Evolutionary conservation across 2,888 invertebrate species (phyloP).

Genomic region (Gnatocerus cornutus): DNA sequence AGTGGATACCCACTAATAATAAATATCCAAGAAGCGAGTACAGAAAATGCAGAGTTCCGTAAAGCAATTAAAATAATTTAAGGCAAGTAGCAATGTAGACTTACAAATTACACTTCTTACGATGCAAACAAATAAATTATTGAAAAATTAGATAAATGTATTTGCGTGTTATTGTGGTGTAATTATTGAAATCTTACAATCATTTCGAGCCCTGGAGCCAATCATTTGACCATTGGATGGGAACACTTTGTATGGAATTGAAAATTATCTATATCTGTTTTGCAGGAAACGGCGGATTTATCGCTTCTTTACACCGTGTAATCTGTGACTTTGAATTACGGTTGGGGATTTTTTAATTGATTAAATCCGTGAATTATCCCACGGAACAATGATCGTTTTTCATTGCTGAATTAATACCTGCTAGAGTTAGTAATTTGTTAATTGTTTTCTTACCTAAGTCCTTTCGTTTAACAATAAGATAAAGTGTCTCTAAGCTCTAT

Average conservation of each 20-base stretch:
- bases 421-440: too few species aligned
- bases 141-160: constrained; percentile 60
- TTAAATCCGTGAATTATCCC: constrained; percentile 24
- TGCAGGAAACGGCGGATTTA: constrained; percentile 37
- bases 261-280: constrained; percentile 38
- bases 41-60: constrained; percentile 46
- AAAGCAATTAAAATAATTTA: constrained; percentile 55
- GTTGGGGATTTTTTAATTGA: constrained; percentile 32
- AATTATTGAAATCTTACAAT: constrained; percentile 46
- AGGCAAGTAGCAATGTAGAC: constrained; percentile 42
- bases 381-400: too few species aligned
- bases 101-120: constrained; percentile 49
- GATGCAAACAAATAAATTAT: constrained; percentile 60
- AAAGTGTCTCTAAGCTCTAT: too few species aligned
- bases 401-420: too few species aligned
- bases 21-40: constrained; percentile 40
- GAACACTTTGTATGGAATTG: constrained; percentile 41
- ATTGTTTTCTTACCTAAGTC: too few species aligned
- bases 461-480: too few species aligned
- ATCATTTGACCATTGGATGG: constrained; percentile 37
- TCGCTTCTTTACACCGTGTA: constrained; percentile 34
- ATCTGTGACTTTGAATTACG: constrained; percentile 31
- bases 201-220: constrained; percentile 31
- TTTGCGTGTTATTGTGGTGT: constrained; percentile 58
- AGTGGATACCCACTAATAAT: constrained; percentile 24